phyloP scores from a whole-genome alignment of 2,113 vertebrate species.

The Cryptomyrus ogoouensis region DNA sequence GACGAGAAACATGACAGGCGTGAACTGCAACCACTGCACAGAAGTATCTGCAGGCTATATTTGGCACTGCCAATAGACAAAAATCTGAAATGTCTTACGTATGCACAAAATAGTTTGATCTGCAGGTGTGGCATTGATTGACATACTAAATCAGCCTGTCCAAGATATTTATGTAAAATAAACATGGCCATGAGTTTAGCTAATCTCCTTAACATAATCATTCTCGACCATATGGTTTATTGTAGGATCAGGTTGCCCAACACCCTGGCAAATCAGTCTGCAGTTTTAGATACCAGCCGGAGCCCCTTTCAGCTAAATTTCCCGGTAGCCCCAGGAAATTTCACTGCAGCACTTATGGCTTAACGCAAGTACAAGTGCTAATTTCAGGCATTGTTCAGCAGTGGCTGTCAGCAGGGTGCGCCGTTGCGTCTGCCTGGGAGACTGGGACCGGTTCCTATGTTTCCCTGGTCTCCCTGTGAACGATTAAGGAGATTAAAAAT shows the following conservation, averaged over 20 bases:
- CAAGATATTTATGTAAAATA: background rate
- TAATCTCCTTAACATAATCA: background rate
- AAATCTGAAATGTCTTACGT: background rate
- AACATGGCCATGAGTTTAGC: background rate
- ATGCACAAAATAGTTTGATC: background rate
- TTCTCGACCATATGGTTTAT: background rate
- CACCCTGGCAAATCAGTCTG: background rate
- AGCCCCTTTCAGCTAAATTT: background rate
- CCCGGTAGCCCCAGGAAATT: background rate
- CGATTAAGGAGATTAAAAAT: constrained; percentile 4
- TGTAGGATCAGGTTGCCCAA: background rate
- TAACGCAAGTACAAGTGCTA: background rate
- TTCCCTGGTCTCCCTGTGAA: background rate
- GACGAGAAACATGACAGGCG: background rate
- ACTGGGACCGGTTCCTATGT: background rate
- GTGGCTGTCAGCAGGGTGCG: background rate
- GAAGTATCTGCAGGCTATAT: background rate
- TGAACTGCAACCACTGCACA: background rate
- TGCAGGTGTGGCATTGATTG: background rate
- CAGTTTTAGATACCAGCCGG: background rate
- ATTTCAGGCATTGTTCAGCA: background rate
- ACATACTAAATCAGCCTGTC: background rate
- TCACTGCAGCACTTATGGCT: background rate
- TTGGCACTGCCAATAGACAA: background rate
- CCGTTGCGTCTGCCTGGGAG: background rate